Percentiles rank a stretch among this genome's conserved stretches.
Conservation (phyloP, 2,888 invertebrate species). For the Syrista parreyssii region DNA sequence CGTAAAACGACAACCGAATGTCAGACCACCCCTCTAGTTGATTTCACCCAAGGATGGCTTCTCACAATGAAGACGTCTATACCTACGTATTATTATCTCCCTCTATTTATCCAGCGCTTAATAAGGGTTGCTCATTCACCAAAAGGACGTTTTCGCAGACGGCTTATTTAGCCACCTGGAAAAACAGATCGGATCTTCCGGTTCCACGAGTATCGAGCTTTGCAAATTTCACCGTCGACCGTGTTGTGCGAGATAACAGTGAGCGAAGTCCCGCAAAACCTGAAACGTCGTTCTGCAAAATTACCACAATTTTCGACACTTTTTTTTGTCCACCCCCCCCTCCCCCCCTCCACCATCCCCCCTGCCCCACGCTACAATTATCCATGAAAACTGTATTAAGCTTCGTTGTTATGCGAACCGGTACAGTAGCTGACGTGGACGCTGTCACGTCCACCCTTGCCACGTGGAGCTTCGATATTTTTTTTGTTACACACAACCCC, state of each 20-base stretch:
- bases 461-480: background rate
- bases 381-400: background rate
- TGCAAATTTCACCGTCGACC: background rate
- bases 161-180: slow-evolving; percentile 32
- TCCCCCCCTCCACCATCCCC: background rate
- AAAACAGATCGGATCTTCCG: slow-evolving; percentile 29
- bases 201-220: slow-evolving; percentile 1
- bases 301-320: background rate
- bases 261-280: background rate
- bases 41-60: background rate
- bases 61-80: background rate
- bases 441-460: background rate
- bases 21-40: background rate
- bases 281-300: background rate
- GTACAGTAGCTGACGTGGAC: background rate
- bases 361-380: background rate
- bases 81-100: background rate
- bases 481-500: background rate
- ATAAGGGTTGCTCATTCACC: background rate
- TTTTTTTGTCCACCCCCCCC: background rate
- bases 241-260: background rate
- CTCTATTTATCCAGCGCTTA: slow-evolving; percentile 1
- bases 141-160: slow-evolving; percentile 2
- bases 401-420: background rate
- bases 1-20: background rate